These are phyloP conservation scores for Cheilosia grossa DNA, from an alignment of 2,888 invertebrate species.

Conservation along the genomic window DNA sequence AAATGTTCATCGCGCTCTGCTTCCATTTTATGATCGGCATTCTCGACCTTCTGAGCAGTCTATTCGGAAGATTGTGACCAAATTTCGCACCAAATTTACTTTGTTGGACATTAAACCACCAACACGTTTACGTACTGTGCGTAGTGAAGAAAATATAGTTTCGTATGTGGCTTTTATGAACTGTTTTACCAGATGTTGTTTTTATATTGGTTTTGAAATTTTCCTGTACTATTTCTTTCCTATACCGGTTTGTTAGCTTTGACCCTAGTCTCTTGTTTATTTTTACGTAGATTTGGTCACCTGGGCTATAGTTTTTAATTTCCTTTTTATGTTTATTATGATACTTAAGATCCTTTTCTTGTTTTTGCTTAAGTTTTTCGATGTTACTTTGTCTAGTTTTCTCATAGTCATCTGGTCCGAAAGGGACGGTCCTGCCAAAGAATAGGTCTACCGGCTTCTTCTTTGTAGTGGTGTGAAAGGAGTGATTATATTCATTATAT, in stretches of 20 bases:
- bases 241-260: constrained; percentile 42
- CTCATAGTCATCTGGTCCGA: neutral
- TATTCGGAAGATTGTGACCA: too few relatives aligned
- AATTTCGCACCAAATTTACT: too few relatives aligned
- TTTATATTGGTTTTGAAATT: constrained; percentile 38
- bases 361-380: constrained; percentile 50
- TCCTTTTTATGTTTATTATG: constrained; percentile 53
- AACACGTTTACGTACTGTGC: too few relatives aligned
- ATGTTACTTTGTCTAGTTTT: too few relatives aligned
- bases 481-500: constrained; percentile 36
- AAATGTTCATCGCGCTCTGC: too few relatives aligned
- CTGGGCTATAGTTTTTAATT: constrained; percentile 43
- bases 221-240: constrained; percentile 59
- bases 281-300: constrained; percentile 42
- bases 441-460: constrained; percentile 50
- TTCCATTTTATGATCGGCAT: too few relatives aligned
- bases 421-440: constrained; percentile 34
- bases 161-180: neutral
- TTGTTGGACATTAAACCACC: too few relatives aligned
- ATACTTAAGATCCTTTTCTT: constrained; percentile 39
- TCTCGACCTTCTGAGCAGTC: too few relatives aligned
- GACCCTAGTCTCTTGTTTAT: constrained; percentile 51
- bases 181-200: constrained; percentile 35
- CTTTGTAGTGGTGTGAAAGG: constrained; percentile 55
- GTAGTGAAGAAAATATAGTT: too few relatives aligned